Conservation (phyloP, 2,797 vertebrate species). For the Euphonia xanthogaster region DNA sequence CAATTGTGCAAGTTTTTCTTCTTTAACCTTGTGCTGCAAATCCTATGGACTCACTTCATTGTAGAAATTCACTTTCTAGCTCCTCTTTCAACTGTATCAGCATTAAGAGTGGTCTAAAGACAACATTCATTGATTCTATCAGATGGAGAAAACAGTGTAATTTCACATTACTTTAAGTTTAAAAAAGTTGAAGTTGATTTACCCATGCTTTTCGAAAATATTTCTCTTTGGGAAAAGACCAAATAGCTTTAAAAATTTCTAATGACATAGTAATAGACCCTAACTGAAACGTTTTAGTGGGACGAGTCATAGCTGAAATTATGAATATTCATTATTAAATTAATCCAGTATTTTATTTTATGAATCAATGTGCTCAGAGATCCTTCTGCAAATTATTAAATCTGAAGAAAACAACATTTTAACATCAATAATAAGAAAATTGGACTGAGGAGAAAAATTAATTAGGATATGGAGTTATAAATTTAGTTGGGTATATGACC, state of each 20-base stretch:
- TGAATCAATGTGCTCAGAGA: neutral
- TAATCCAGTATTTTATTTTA: neutral
- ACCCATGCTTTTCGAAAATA: neutral
- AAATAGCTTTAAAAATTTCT: neutral
- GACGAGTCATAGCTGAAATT: neutral
- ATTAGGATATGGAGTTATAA: neutral
- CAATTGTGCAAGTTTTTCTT: neutral
- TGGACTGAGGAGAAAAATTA: neutral
- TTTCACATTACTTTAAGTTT: neutral
- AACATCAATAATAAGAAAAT: neutral
- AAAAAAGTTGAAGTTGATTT: neutral
- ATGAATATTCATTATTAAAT: neutral
- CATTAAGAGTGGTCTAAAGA: neutral
- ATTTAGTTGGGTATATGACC: neutral
- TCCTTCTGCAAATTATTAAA: neutral
- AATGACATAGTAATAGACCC: neutral
- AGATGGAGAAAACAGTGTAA: neutral
- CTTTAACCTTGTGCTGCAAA: neutral
- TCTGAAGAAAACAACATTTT: neutral
- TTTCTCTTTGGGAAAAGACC: neutral
- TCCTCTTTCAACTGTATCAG: neutral
- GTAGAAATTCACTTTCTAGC: neutral
- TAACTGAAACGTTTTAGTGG: neutral
- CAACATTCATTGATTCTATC: neutral
- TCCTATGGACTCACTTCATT: neutral